Evolutionary conservation across 2,113 vertebrate species (phyloP).

Genomic region (Brachyistius frenatus): DNA sequence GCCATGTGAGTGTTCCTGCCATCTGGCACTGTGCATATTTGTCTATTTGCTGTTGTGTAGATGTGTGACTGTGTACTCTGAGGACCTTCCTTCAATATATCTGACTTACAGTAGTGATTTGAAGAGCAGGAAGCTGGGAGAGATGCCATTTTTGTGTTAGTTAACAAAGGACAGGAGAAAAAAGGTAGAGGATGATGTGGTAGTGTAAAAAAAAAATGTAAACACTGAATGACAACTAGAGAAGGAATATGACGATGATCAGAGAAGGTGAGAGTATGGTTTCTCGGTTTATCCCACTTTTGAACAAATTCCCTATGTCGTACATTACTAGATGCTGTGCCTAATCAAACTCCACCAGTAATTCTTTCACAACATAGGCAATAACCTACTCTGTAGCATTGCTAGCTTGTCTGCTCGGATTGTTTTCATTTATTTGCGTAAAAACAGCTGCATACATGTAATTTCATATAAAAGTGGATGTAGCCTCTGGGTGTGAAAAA

Average conservation of each 20-base stretch:
- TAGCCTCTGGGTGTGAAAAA: too few relatives aligned
- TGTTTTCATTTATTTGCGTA: too few relatives aligned
- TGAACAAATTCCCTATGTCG: not conserved
- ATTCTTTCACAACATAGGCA: too few relatives aligned
- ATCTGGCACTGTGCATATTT: slow-evolving; percentile 17
- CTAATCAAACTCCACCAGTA: not conserved
- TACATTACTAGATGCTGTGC: not conserved
- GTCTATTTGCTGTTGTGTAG: not conserved
- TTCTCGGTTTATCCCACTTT: not conserved
- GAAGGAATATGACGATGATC: too few relatives aligned
- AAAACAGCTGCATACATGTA: too few relatives aligned
- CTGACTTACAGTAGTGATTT: not conserved
- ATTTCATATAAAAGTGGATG: too few relatives aligned
- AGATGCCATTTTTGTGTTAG: slow-evolving; percentile 19
- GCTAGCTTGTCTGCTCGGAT: too few relatives aligned
- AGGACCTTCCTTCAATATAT: not conserved
- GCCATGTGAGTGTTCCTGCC: slow-evolving; percentile 4
- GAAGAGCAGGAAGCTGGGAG: slow-evolving; percentile 12
- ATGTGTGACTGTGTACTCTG: not conserved
- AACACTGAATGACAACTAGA: not conserved
- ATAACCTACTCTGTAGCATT: too few relatives aligned
- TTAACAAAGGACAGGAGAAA: not conserved
- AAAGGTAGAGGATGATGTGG: not conserved
- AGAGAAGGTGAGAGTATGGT: not conserved
- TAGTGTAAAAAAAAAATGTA: not conserved